Base-by-base conservation (phyloP, 2,888 invertebrate genomes). In the Xanthorhoe spadicearia region DNA sequence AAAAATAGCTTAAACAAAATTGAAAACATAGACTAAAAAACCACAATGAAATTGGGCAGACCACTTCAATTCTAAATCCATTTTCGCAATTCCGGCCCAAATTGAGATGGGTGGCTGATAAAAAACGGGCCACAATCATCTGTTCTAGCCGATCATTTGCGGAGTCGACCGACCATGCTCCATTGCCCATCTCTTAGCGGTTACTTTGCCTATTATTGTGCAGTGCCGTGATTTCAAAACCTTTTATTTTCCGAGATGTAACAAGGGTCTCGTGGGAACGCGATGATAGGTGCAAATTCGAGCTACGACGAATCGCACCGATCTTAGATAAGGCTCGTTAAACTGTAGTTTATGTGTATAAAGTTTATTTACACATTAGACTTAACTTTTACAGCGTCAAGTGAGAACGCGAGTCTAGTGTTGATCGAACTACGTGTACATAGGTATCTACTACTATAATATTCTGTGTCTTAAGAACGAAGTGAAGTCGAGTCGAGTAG, bases 251-350 rank as follows among this genome's bases (percentile, higher is more conserved):
- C 60, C 71, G 54, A 51, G 59, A 74, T 74, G 71, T 77, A 82
- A 80, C 77, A 71, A 80, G 78, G 74, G 69, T 74, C 73, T 71
- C 83, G 83, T 85, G 84, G 81, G 84, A 84, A 87, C 70, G 57
- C 68, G 75, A 81, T 80, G 77, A 83, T 85, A 77, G 80, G 83
- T 84, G 85, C 84, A 81, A 87, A 86, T 87, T 82, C 78, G 76
- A 79, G 74, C 79, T 81, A 79, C 73, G 77, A 77, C 82, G 80
- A 87, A 84, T 84, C 76, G 71, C 76, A 71, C 74, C 69, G 84
- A 85, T 85, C 78, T 64, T 52, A 83, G 87, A 88, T 87, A 83
- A 80, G 28, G 43, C 73, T 72, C 68, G 57, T 63, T 72, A 77
- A 79, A 84, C 74, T 78, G 74, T 77, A 78, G 71, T 73, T 76